Base-by-base conservation (phyloP, 2,797 vertebrate species). In the Hybognathus amarus region DNA sequence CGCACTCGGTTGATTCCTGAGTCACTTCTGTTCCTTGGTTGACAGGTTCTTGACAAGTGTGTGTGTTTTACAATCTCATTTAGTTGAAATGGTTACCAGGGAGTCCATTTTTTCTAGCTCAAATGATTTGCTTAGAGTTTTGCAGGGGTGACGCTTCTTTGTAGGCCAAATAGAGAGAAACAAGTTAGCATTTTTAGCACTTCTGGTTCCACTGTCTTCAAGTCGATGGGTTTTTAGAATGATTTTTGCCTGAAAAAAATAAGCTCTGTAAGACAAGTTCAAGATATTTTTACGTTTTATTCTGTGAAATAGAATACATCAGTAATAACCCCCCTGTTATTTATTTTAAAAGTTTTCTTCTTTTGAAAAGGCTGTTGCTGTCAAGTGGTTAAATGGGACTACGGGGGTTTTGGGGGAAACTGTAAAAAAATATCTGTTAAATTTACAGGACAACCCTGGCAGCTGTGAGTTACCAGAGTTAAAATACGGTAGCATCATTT, bases 1-100 rank as follows among this genome's bases (percentile, higher is more conserved):
- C 17, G 27, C 50, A 5, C 66, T 67, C 45, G 36, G 61, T 22
- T 77, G 54, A 27, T 33, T 40, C 45, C 70, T 1, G 38, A 76
- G 70, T 13, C 64, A 40, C 52, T 76, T 45, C 63, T 81, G 15
- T 61, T 36, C 30, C 59, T 85, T 61, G 17, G 56, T 73, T 45
- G 61, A 59, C 18, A 27, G 47, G 45, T 47, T 47, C 20, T 30
- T 63, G 18, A 56, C 52, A 40, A 24, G 73, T 24, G 30, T 6
- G 52, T 24, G 33, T 59, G 52, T 75, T 45, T 45, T 45, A 45
- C 42, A 45, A 15, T 5, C 42, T 5, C 4, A 45, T 45, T 45
- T 45, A 5, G 12, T 13, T 45, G 42, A 45, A 47, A 47, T 45
- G 1, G 12, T 45, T 45, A 13, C 42, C 12, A 45, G 45, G 20